Conservation (phyloP, 2,113 vertebrate species). For the Eudorcas thomsonii region DNA sequence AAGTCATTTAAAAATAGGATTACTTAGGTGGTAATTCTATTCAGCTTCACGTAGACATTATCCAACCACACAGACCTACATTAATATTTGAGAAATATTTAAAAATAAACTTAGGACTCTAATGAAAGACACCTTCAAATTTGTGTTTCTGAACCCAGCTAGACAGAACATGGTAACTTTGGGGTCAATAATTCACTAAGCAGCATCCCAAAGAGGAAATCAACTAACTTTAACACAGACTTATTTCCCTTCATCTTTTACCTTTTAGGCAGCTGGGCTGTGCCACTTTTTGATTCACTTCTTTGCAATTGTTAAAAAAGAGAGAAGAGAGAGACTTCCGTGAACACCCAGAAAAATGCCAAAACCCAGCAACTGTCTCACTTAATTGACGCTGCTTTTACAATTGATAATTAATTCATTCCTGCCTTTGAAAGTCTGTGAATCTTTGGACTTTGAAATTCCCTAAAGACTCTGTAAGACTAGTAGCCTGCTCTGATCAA, state of each 20-base stretch:
- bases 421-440: not conserved
- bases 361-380: not conserved
- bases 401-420: not conserved
- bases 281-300: not conserved
- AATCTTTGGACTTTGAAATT: not conserved
- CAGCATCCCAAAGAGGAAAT: not conserved
- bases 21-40: not conserved
- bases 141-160: not conserved
- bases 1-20: not conserved
- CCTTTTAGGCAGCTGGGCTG: not conserved
- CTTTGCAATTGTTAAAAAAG: not conserved
- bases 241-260: not conserved
- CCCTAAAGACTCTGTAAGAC: not conserved
- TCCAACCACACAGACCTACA: not conserved
- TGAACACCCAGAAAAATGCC: not conserved
- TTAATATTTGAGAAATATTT: not conserved
- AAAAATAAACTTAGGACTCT: not conserved
- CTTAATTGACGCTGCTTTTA: not conserved
- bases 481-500: not conserved
- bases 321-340: not conserved
- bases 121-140: not conserved
- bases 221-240: not conserved
- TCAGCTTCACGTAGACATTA: not conserved
- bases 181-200: not conserved
- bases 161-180: not conserved